phyloP scores from a whole-genome alignment of 2,888 invertebrate species.

The Sinodicranocentrus sp. region DNA sequence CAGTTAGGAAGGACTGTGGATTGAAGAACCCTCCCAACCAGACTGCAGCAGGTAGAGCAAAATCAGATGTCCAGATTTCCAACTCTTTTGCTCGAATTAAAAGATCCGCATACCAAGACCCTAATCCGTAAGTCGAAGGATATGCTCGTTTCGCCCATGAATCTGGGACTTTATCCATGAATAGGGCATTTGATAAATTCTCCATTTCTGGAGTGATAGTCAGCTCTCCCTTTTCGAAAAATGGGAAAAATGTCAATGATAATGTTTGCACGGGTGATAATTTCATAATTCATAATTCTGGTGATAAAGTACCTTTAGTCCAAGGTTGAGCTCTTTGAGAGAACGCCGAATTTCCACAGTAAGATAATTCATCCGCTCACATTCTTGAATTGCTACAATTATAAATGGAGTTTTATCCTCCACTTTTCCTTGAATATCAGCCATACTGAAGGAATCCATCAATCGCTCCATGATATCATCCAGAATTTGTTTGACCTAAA shows the following conservation, averaged over 20 bases:
- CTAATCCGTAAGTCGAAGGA: conserved; percentile 91
- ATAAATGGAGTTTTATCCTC: conserved; percentile 98
- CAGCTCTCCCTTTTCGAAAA: conserved; percentile 86
- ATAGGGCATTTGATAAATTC: conserved; percentile 93
- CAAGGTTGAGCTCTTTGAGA: conserved; percentile 93
- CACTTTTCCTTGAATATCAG: conserved; percentile 95
- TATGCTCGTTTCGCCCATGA: conserved; percentile 94
- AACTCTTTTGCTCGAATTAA: conserved; percentile 90
- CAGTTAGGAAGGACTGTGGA: conserved; percentile 96
- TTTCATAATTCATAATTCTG: neutral
- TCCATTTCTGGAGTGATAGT: conserved; percentile 99
- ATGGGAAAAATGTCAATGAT: neutral
- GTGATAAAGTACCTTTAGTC: conserved; percentile 85
- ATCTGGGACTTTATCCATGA: conserved; percentile 94
- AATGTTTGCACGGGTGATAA: too few species aligned
- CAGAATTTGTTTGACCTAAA: conserved; percentile 92
- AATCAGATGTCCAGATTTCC: conserved; percentile 97
- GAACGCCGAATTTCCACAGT: conserved; percentile 95
- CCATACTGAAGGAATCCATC: conserved; percentile 97
- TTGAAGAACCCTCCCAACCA: conserved; percentile 99
- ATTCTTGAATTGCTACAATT: conserved; percentile 96
- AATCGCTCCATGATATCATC: conserved; percentile 97
- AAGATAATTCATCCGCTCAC: conserved; percentile 96
- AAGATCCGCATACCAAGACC: conserved; percentile 96
- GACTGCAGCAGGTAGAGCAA: conserved; percentile 85